Evolutionary conservation across 2,888 invertebrate species (phyloP), one percentile per base, ranked within the genome.

Genomic region (Mesorhabditis sp.): DNA sequence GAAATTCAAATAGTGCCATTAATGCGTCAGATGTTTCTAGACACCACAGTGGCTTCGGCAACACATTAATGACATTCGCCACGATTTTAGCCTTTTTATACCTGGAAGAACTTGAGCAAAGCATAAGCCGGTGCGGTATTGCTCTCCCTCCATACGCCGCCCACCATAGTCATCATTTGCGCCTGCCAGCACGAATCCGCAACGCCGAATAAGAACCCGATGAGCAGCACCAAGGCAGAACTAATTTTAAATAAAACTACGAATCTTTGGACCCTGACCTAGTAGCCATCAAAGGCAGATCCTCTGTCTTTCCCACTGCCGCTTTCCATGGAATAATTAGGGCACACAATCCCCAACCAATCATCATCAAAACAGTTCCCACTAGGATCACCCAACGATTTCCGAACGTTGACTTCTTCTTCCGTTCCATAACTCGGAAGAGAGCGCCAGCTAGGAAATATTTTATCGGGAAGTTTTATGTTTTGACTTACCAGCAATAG

Each of bases 131-230:
- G 58, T n/a, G 58, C 58, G 58, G 58, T 13, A 50, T 50, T n/a
- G 7, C n/a, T 50, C 10, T 50, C 58, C n/a, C 58, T 50, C 58
- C 58, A 50, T n/a, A 50, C 58, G 7, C 58, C 58, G 1, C 58
- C 58, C 7, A 50, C 58, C 7, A 50, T 10, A 1, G 58, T 50
- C 58, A 50, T n/a, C 58, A 50, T n/a, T 50, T 50, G 58, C 1
- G 58, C n/a, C 58, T 50, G 58, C 58, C 58, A 50, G n/a, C 58
- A 50, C 7, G 58, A 50, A 50, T 50, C 58, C 58, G 10, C 58
- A 2, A 50, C 7, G 2, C 58, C 58, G 10, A 50, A 50, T n/a
- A 50, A n/a, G 58, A 50, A 50, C n/a, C 28, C 28, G 28, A 28
- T 28, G 2, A 28, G 28, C 28, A 28, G 28, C 28, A 28, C 28